Base-by-base conservation (phyloP, 2,113 vertebrate species). In the Forbesichthys papilliferus region DNA sequence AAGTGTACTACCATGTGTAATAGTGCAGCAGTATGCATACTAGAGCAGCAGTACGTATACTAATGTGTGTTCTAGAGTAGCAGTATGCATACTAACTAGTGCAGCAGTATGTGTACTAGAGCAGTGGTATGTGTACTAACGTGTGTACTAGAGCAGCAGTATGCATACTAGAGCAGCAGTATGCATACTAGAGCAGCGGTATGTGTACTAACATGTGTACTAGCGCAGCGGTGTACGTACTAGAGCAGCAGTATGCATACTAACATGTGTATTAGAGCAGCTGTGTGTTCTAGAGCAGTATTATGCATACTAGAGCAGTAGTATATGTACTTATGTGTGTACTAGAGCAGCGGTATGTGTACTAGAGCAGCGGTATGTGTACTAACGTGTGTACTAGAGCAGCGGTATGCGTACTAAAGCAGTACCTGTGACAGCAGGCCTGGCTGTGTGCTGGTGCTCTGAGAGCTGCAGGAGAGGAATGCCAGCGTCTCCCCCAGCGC, bases 361-460 rank as follows among this genome's bases (percentile, higher is more conserved):
- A 20, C 20, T 20, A 16, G 16, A 16, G 16, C 16, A 16, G 16
- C 16, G 0, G 52, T 53, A 53, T 27, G 12, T 53, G 14, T 53
- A 53, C 5, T 42, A 27, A 42, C 36, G 1, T 42, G 36, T 42
- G 36, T 27, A 27, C 27, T 27, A 42, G 36, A 42, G 36, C 36
- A 42, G 36, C 27, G 27, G 27, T 27, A 27, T 27, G 36, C 3
- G 7, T 42, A 6, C 5, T 42, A 42, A 5, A 6, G 7, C 36
- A 6, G 36, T 11, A 99, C 97, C 95, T 98, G 93, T 73, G 91
- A 93, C 61, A 96, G 87, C 14, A 98, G 92, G 48, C 78, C 75
- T 58, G 68, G 84, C 33, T 84, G 80, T 55, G 84, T 80, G 64
- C 87, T 91, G 0, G 90, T 87, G 66, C n/a, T 79, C 20, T 75